phyloP scores from a whole-genome alignment of 2,888 invertebrate genomes.

The Eristalis tenax region DNA sequence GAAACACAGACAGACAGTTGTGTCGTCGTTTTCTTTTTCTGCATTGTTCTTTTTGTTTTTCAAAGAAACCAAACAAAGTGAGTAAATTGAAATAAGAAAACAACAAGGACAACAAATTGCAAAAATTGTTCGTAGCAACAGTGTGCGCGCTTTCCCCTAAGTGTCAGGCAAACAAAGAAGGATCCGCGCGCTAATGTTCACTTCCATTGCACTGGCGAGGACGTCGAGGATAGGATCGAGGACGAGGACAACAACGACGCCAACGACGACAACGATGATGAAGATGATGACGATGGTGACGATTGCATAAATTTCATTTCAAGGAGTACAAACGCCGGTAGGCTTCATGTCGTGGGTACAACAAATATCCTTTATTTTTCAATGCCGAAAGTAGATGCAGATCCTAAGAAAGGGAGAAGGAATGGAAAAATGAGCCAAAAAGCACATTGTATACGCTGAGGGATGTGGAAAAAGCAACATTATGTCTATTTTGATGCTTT shows the following conservation, averaged over 20 bases:
- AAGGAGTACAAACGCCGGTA: conserved; percentile 52
- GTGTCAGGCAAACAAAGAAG: conserved; percentile 50
- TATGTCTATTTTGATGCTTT: conserved; percentile 52
- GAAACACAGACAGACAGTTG: background rate
- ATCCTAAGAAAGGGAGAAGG: conserved; percentile 4
- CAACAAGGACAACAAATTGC: conserved; percentile 10
- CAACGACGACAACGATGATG: background rate
- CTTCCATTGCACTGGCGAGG: conserved; percentile 22
- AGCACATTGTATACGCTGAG: background rate
- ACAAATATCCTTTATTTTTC: conserved; percentile 12
- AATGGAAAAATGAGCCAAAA: conserved; percentile 22
- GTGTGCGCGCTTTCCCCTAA: conserved; percentile 14
- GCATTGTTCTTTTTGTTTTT: background rate
- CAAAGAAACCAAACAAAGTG: conserved; percentile 5
- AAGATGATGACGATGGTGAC: conserved; percentile 32
- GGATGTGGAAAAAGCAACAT: conserved; percentile 36
- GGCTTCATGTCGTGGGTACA: conserved; percentile 17
- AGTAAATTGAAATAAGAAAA: conserved; percentile 2
- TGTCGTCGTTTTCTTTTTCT: background rate
- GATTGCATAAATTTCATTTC: conserved; percentile 52
- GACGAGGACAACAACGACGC: background rate
- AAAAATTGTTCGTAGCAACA: conserved; percentile 17
- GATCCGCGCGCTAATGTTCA: conserved; percentile 41
- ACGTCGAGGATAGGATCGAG: background rate
- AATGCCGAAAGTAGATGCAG: conserved; percentile 18